A percentile compares a stretch with the other conserved stretches of the same genome.
phyloP scores from a whole-genome alignment of 2,888 invertebrate genomes.

The Euproctis similis region DNA sequence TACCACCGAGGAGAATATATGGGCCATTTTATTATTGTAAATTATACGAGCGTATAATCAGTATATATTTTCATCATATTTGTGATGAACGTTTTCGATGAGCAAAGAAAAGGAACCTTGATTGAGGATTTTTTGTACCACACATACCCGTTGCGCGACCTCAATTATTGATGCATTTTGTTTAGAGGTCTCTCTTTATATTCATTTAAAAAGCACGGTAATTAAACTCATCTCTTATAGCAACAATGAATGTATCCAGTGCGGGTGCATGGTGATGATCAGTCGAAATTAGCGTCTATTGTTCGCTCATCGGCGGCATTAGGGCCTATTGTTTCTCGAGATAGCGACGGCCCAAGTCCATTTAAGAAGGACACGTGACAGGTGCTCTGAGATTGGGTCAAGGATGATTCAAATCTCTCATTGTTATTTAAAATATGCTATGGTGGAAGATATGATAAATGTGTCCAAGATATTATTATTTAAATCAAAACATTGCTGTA shows the following conservation, averaged over 20 bases:
- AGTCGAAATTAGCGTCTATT: conserved; percentile 38
- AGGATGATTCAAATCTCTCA: conserved; percentile 30
- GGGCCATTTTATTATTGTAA: too few relatives aligned
- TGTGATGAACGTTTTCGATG: not conserved
- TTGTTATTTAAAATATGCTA: conserved; percentile 15
- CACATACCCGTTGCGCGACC: conserved; percentile 6
- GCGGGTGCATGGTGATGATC: conserved; percentile 25
- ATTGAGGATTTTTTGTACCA: conserved; percentile 1
- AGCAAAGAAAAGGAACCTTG: conserved; percentile 1
- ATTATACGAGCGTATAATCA: too few relatives aligned
- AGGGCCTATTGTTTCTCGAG: conserved; percentile 40
- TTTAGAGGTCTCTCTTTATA: conserved; percentile 24
- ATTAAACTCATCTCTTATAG: conserved; percentile 15
- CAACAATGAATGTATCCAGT: conserved; percentile 21
- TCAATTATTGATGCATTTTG: conserved; percentile 11
- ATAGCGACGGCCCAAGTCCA: conserved; percentile 24
- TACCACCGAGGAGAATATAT: too few relatives aligned
- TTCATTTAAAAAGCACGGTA: conserved; percentile 18
- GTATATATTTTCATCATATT: too few relatives aligned
- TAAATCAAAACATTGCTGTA: conserved; percentile 9
- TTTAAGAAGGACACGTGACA: conserved; percentile 33
- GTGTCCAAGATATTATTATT: conserved; percentile 5
- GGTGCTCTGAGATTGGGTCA: conserved; percentile 40
- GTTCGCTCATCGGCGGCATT: conserved; percentile 34
- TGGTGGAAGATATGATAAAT: conserved; percentile 6